Base-by-base conservation (phyloP, 2,113 vertebrate species). In the Stictonetta naevosa region DNA sequence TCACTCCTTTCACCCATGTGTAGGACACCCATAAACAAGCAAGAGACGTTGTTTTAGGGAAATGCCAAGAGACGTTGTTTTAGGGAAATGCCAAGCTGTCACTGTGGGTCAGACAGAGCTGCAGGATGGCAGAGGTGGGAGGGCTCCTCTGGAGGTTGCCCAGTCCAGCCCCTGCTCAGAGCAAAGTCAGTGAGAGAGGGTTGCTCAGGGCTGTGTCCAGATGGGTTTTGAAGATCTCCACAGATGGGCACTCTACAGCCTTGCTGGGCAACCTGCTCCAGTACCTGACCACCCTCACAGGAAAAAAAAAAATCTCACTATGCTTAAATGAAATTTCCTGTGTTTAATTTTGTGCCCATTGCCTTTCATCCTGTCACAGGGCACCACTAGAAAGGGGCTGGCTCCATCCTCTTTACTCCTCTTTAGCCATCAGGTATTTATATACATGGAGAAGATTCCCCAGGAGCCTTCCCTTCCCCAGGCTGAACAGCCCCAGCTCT, bases 1-100 rank as follows among this genome's bases (percentile, higher is more conserved):
- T 52, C 84, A 33, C 12, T 33, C 20, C 67, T 33, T 0, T 16
- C 76, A 20, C 7, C 23, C 5, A 0, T 0, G 17, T 3, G 22
- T 25, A n/a, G 55, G 40, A 63, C 36, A 20, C 18, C 22, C 36
- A 50, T 50, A 36, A 53, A 83, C 21, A 16, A 64, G n/a, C 16
- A 11, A 33, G 44, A 13, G 42, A 52, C 46, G n/a, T 6, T 44
- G 29, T 13, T 21, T 48, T n/a, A 36, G 53, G 18, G 69, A 38
- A 71, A n/a, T 29, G 23, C 4, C 31, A 8, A 0, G 0, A 13
- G 42, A 52, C 46, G n/a, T 6, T 44, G 29, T 13, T 21, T 48
- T n/a, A 36, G 53, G 18, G 69, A 38, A 71, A n/a, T 29, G 23
- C 4, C 31, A 8, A 0, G 0, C 33, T 40, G 20, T 75, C 18